Conservation (phyloP, 2,113 vertebrate species). For the Platysternon megacephalum region DNA sequence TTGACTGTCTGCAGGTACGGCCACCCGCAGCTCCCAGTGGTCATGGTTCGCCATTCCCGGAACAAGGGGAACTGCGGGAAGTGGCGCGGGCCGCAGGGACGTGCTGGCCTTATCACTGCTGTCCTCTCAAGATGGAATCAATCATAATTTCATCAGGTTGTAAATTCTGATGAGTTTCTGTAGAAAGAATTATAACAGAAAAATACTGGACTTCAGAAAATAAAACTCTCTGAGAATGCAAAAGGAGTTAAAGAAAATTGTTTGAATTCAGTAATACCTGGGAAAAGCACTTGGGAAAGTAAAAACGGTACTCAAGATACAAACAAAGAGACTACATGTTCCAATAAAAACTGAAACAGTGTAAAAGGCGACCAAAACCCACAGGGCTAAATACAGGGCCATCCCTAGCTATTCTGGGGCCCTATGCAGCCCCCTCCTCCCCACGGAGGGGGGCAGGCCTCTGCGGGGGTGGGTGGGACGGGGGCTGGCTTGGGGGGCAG, state of each 20-base stretch:
- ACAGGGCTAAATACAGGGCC: not conserved
- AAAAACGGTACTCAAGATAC: not conserved
- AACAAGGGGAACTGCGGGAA: too few relatives aligned
- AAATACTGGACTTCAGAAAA: not conserved
- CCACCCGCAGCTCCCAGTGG: too few relatives aligned
- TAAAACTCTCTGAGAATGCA: not conserved
- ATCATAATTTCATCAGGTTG: not conserved
- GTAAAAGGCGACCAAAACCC: not conserved
- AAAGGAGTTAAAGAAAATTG: not conserved
- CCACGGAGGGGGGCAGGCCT: too few relatives aligned
- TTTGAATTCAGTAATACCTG: not conserved
- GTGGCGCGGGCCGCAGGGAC: too few relatives aligned
- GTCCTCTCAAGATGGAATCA: not conserved
- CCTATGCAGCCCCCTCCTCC: too few relatives aligned
- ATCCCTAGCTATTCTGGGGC: too few relatives aligned
- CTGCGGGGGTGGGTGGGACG: rapidly evolving
- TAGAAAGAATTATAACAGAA: not conserved
- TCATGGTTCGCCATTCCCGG: too few relatives aligned
- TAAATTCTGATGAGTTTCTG: not conserved
- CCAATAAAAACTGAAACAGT: not conserved
- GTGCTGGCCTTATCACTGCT: too few relatives aligned
- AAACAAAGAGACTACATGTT: not conserved
- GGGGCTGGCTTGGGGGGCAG: too few relatives aligned
- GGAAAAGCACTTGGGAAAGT: not conserved
- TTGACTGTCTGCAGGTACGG: too few relatives aligned